Evolutionary conservation across 2,113 vertebrate species (phyloP).

Genomic region (Sorex fumeus): DNA sequence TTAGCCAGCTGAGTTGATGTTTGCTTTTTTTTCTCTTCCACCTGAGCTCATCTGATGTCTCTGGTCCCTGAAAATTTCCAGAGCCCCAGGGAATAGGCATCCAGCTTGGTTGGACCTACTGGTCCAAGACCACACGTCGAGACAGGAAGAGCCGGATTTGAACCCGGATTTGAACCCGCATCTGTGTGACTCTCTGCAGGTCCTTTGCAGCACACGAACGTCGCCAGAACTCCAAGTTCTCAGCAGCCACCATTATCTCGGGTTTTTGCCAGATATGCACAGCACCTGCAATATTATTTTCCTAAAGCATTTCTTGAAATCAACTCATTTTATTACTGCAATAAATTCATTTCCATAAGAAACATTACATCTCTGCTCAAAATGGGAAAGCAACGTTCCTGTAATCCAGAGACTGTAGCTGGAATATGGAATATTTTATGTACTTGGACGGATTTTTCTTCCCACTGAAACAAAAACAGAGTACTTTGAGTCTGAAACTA

Average conservation of each 20-base stretch:
- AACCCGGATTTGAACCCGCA: neutral
- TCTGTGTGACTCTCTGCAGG: too few relatives aligned
- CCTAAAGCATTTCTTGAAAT: constrained; percentile 13
- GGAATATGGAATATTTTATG: neutral
- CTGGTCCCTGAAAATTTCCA: constrained; percentile 32
- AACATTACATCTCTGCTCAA: neutral
- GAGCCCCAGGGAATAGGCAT: neutral
- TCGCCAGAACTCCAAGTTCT: neutral
- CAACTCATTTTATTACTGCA: constrained; percentile 20
- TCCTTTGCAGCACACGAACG: neutral
- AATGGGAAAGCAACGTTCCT: neutral
- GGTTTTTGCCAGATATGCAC: neutral
- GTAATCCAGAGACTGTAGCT: neutral
- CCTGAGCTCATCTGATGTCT: neutral
- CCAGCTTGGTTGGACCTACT: neutral
- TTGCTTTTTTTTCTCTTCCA: neutral
- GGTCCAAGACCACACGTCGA: neutral
- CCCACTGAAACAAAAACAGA: neutral
- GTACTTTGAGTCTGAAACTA: neutral
- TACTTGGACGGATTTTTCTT: neutral
- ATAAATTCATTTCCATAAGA: constrained; percentile 54
- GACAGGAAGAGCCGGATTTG: neutral
- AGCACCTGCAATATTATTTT: neutral
- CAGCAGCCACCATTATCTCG: neutral
- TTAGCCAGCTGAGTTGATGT: neutral